These are phyloP conservation scores for Chalcis sispes DNA, from an alignment of 2,888 invertebrate species.

Conservation along the genomic window DNA sequence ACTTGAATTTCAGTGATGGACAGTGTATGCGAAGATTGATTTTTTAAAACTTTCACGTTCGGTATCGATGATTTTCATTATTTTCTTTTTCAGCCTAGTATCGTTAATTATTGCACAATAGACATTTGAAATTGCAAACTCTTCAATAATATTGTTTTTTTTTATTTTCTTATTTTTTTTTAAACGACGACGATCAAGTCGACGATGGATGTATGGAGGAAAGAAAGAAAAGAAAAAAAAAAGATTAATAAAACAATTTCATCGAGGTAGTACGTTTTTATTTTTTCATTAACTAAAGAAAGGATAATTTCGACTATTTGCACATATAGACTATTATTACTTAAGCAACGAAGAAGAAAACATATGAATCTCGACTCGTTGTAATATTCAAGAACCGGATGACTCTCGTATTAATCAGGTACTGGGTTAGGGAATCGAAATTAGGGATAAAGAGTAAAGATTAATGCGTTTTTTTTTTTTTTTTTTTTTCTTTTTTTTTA, in stretches of 20 bases:
- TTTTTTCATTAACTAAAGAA: conserved; percentile 44
- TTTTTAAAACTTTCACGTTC: background rate
- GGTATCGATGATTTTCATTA: conserved; percentile 5
- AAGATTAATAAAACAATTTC: conserved; percentile 43
- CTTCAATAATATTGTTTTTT: background rate
- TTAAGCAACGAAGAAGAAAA: conserved; percentile 47
- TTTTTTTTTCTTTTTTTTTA: conserved; percentile 7
- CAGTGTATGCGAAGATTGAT: conserved; percentile 2
- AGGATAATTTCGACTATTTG: conserved; percentile 54
- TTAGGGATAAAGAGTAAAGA: conserved; percentile 29
- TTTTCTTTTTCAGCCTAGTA: background rate
- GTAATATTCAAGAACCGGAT: conserved; percentile 52
- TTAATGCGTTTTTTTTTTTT: conserved; percentile 31
- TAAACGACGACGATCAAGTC: conserved; percentile 33
- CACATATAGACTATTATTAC: conserved; percentile 50
- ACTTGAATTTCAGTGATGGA: conserved; percentile 16
- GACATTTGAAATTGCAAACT: conserved; percentile 35
- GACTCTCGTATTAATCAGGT: conserved; percentile 58
- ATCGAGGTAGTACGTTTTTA: conserved; percentile 49
- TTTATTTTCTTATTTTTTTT: background rate
- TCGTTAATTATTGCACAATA: conserved; percentile 52
- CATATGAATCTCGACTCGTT: conserved; percentile 49
- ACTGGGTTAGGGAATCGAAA: conserved; percentile 52
- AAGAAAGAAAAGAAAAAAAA: conserved; percentile 17
- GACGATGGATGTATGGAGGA: conserved; percentile 40